Evolutionary conservation across 2,113 vertebrate species (phyloP), one percentile per base, ranked within the genome.

Genomic region (Periophthalmodon schlosseri): DNA sequence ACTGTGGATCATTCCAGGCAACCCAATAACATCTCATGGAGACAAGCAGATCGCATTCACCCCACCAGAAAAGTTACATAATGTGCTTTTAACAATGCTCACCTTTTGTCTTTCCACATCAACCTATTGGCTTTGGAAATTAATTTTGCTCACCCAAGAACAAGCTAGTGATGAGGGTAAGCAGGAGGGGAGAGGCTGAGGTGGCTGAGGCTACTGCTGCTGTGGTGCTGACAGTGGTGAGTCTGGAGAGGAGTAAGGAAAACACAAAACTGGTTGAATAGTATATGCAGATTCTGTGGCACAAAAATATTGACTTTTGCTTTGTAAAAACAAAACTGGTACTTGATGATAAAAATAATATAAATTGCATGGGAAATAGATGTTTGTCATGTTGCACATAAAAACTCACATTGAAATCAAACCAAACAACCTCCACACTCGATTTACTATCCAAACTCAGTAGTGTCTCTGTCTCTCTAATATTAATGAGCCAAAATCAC

Each of bases 401-500:
- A 46, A 68, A 68, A 49, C 23, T 24, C 14, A 13, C 44, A 16
- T 18, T 49, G 66, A 46, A 68, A 67, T 46, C 20, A 50, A 65
- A 49, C 9, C 13, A 70, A 8, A 60, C 0, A 64, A 56, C 47
- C 5, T 28, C 47, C 11, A 74, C 18, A 58, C 54, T 46, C 47
- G 16, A 80, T 52, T 63, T 0, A 73, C 70, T 0, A 8, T 68
- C 61, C 67, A 21, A 73, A 68, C 64, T 36, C 74, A 76, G 50
- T 49, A 61, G 64, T 69, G 23, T 36, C 21, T 71, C 5, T n/a
- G 34, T 57, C 28, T 21, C 1, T 15, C 47, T 47, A 8, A 50
- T 68, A 68, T 75, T 63, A 71, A 72, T 74, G 65, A 80, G 44
- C 11, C 76, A 44, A 72, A 72, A 76, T 76, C 0, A 77, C 58